Percentiles rank a stretch among this genome's conserved stretches.
Evolutionary conservation across 1,140 invertebrate genomes (phyloP).

Genomic region (Cydia pomonella): DNA sequence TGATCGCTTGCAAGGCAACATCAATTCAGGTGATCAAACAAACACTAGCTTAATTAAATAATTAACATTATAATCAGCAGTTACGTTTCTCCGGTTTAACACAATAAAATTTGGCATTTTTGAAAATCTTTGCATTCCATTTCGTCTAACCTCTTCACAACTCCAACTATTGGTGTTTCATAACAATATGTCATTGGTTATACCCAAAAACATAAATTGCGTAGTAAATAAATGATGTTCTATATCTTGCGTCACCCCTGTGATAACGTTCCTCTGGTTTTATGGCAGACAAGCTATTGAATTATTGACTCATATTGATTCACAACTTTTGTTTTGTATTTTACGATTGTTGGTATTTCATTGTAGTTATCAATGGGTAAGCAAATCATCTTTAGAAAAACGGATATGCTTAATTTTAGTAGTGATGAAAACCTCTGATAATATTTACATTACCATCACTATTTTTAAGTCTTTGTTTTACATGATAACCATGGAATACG

Average conservation of each 20-base stretch:
- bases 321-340: background rate
- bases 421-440: no score
- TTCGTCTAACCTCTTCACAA: background rate
- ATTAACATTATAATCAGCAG: background rate
- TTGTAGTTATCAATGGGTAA: background rate
- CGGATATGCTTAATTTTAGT: no score
- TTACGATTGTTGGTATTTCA: background rate
- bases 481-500: no score
- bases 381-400: no score
- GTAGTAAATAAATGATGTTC: slow-evolving; percentile 9
- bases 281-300: slow-evolving; percentile 6
- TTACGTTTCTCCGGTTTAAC: background rate
- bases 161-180: background rate
- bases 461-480: no score
- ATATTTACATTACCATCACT: no score
- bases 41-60: no score
- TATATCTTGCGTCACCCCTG: slow-evolving; percentile 11
- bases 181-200: background rate
- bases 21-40: no score
- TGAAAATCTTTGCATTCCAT: background rate
- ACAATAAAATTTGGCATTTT: background rate
- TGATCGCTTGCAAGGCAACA: no score
- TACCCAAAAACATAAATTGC: background rate
- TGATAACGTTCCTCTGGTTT: background rate
- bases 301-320: slow-evolving; percentile 3